Base-by-base conservation (phyloP, 1,140 invertebrate genomes). In the Thaumatotibia leucotreta region DNA sequence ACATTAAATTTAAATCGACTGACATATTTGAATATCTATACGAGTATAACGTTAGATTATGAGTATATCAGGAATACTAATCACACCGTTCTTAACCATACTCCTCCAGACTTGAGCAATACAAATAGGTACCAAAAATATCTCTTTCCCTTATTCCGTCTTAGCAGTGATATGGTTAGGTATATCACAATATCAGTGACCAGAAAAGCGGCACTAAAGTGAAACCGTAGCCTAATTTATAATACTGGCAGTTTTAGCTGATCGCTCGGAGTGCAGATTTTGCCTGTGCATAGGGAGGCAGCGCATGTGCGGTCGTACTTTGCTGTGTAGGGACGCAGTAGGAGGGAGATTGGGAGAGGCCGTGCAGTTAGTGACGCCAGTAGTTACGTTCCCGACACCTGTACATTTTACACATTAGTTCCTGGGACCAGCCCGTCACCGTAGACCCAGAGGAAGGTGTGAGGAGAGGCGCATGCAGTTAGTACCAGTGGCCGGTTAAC, bases 91-190 rank as follows among this genome's bases (percentile, higher is more conserved):
- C 70, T 73, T 75, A 79, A 81, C 77, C 63, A 76, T 76, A 73
- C 67, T 69, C 68, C 50, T 67, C 70, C 74, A 67, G 54, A 70
- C 76, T 85, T 89, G 87, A 89, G 87, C 87, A 89, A 89, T 87
- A 83, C 81, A 77, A 76, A 80, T 76, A 80, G 74, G 77, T 89
- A 87, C 86, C 81, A 90, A 88, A 86, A 90, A 87, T 87, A 88
- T 88, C 77, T 83, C 73, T 86, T 69, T 82, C 65, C 72, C 68
- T 75, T 73, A 75, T 58, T 70, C 74, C 68, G 71, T 66, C 65
- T 75, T 49, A 86, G 84, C 84, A 74, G 81, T 85, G 86, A 88
- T 88, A 86, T 88, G 86, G 76, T 75, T 64, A 69, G 73, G 52
- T 68, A 75, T 75, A 87, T 87, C 83, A 88, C 81, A 84, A 82